A percentile compares a stretch with the other conserved stretches of the same genome.
Conservation (phyloP, 2,113 vertebrate species). For the Ptilorrhoa leucosticta region DNA sequence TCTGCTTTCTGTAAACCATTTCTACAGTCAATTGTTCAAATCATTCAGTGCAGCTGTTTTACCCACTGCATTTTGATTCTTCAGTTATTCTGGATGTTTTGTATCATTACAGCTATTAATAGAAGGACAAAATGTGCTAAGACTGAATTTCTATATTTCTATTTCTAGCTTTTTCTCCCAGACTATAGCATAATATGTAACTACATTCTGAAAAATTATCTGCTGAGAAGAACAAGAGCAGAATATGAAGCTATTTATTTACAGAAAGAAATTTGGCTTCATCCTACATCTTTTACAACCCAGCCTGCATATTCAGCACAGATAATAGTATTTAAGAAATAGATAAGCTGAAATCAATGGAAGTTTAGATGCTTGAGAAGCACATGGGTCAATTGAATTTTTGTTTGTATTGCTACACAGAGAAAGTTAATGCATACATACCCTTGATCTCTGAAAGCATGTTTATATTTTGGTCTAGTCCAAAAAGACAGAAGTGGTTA, state of each 20-base stretch:
- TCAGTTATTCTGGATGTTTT: background rate
- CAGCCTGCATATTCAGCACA: background rate
- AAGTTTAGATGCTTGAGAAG: background rate
- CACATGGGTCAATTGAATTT: background rate
- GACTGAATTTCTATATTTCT: background rate
- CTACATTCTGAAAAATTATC: background rate
- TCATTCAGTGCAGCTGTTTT: background rate
- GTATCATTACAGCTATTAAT: background rate
- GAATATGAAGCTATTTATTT: background rate
- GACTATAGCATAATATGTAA: background rate
- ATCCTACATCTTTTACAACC: background rate
- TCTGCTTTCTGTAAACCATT: background rate
- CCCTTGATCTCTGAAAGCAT: background rate
- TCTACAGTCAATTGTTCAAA: background rate
- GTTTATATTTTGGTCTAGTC: background rate
- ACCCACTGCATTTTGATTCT: background rate
- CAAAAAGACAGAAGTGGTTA: background rate
- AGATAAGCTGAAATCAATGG: background rate
- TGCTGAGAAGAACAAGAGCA: background rate
- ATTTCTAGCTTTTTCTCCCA: background rate
- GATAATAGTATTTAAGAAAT: background rate
- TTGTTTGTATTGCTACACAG: background rate
- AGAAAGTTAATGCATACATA: background rate
- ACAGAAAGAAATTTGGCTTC: background rate
- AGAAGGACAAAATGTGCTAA: background rate